These are phyloP conservation scores for Polymixis flavicincta DNA, from an alignment of 2,888 invertebrate genomes.

Conservation along the genomic window DNA sequence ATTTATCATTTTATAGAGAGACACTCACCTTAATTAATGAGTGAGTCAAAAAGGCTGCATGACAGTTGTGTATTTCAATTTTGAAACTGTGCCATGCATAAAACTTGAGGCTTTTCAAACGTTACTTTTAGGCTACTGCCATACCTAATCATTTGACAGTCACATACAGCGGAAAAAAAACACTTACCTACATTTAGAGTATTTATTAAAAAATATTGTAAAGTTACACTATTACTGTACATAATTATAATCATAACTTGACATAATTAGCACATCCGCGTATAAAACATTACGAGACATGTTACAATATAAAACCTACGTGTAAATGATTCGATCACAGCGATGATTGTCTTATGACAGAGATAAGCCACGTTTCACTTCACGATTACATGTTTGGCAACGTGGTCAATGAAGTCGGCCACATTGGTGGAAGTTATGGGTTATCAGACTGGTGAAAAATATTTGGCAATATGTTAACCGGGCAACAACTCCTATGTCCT, in stretches of 20 bases:
- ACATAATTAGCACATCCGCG: slow-evolving; percentile 49
- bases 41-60: neutral
- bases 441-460: neutral
- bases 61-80: neutral
- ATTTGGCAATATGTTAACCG: slow-evolving; percentile 11
- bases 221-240: slow-evolving; percentile 52
- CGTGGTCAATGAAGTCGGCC: slow-evolving; percentile 8
- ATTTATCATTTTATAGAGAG: neutral
- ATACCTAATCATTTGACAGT: neutral
- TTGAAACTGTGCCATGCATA: neutral
- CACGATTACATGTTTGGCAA: slow-evolving; percentile 33
- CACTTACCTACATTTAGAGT: slow-evolving; percentile 21
- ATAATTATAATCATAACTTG: slow-evolving; percentile 28
- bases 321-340: slow-evolving; percentile 64
- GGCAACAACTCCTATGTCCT: neutral
- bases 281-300: slow-evolving; percentile 55
- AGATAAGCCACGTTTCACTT: slow-evolving; percentile 56
- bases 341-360: slow-evolving; percentile 27
- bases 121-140: neutral
- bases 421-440: neutral
- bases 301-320: slow-evolving; percentile 54
- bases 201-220: slow-evolving; percentile 61
- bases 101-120: neutral
- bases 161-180: neutral
- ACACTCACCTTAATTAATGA: too few species aligned